Conservation (phyloP, 2,113 vertebrate genomes). For the Thryonomys swinderianus region DNA sequence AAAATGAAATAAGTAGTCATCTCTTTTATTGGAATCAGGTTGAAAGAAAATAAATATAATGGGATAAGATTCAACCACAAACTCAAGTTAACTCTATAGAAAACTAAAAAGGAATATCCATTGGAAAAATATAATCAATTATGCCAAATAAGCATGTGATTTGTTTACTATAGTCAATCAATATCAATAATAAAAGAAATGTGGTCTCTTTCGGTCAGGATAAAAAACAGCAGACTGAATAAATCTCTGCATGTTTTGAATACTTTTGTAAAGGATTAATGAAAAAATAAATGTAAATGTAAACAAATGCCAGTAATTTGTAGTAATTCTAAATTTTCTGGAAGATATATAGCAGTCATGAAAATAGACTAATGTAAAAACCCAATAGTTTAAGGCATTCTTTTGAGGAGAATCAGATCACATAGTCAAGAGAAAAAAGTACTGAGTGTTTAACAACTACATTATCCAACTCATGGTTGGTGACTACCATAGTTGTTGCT, state of each 20-base stretch:
- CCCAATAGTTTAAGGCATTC: background rate
- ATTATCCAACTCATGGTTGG: background rate
- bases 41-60: constrained; percentile 45
- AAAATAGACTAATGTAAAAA: background rate
- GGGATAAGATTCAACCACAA: constrained; percentile 5
- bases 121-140: constrained; percentile 31
- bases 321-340: background rate
- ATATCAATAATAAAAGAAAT: background rate
- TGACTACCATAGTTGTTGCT: background rate
- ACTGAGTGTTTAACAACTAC: background rate
- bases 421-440: background rate
- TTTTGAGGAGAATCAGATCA: background rate
- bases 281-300: constrained; percentile 10
- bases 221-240: background rate
- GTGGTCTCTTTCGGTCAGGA: background rate
- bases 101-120: background rate
- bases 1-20: background rate
- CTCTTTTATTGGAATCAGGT: constrained; percentile 25
- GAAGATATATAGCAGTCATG: background rate
- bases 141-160: background rate
- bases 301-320: background rate
- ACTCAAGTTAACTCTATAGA: background rate
- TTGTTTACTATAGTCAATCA: background rate
- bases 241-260: background rate
- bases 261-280: background rate